phyloP scores from a whole-genome alignment of 2,113 vertebrate genomes.

The Percina caprodes region DNA sequence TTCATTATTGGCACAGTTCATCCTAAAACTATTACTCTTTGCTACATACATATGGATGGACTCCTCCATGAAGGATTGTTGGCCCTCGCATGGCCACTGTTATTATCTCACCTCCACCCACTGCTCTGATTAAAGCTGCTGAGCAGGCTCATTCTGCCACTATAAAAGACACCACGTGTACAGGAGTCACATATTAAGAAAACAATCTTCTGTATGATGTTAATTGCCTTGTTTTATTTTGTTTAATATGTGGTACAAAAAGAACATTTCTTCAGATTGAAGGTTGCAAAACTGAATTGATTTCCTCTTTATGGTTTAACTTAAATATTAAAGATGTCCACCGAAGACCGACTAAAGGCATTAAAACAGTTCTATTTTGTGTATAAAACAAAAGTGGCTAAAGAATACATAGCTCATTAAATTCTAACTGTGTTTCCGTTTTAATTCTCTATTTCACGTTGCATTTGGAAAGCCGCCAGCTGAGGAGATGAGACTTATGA shows the following conservation, averaged over 20 bases:
- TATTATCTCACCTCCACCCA: constrained; percentile 27
- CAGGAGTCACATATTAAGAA: neutral
- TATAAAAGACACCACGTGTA: constrained; percentile 2
- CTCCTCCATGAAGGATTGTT: neutral
- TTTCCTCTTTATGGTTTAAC: neutral
- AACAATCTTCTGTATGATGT: neutral
- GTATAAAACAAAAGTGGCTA: neutral
- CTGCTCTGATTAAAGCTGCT: constrained; percentile 25
- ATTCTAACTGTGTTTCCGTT: neutral
- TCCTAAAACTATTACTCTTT: constrained; percentile 5
- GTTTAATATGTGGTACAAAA: neutral
- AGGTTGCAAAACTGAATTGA: neutral
- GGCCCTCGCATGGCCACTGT: neutral
- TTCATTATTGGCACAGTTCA: neutral
- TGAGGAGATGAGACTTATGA: neutral
- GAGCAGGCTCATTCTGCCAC: constrained; percentile 32
- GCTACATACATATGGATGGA: neutral
- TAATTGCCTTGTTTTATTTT: neutral
- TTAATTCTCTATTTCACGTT: neutral
- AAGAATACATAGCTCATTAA: neutral
- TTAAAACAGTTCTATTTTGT: neutral
- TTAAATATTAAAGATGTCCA: neutral
- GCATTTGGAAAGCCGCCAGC: neutral
- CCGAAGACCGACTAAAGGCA: neutral
- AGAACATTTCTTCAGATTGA: neutral